Conservation (phyloP, 35 echinoderm and acorn worm genomes). For the Hemicentrotus pulcherrimus region DNA sequence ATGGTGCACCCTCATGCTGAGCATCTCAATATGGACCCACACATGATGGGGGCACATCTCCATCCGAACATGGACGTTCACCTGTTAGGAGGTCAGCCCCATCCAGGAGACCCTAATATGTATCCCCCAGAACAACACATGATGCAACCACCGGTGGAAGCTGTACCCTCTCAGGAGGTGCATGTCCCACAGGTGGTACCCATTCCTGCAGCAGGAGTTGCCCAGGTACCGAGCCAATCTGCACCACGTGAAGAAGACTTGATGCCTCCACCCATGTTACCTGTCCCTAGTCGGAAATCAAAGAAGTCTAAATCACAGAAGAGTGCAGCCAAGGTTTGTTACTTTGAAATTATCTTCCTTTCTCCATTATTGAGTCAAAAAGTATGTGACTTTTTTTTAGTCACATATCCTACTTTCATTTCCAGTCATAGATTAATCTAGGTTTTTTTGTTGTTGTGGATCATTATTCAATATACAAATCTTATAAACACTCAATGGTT, state of each 20-base stretch:
- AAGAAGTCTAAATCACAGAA: slow-evolving; percentile 25
- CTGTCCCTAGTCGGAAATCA: slow-evolving; percentile 1
- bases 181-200: slow-evolving; percentile 35
- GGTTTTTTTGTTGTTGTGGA: no score
- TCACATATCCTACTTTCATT: neutral
- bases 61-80: slow-evolving; percentile 33
- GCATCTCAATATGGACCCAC: slow-evolving; percentile 21
- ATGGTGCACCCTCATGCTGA: slow-evolving; percentile 35
- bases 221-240: neutral
- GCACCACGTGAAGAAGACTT: slow-evolving; percentile 25
- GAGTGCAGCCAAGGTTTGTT: slow-evolving; percentile 36
- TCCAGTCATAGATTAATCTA: no score
- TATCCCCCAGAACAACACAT: slow-evolving; percentile 13
- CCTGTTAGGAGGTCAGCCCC: neutral
- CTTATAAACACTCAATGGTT: no score
- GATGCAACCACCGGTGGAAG: neutral
- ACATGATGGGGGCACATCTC: neutral
- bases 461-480: no score
- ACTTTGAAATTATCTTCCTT: neutral
- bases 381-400: no score
- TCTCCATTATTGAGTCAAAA: no score
- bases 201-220: neutral
- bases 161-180: neutral
- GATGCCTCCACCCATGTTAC: slow-evolving; percentile 23
- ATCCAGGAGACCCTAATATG: slow-evolving; percentile 36